Percentiles rank a stretch among this genome's conserved stretches.
These are phyloP conservation scores for Steinernema khuongi DNA, from an alignment of 1,140 invertebrate species.

Conservation along the genomic window DNA sequence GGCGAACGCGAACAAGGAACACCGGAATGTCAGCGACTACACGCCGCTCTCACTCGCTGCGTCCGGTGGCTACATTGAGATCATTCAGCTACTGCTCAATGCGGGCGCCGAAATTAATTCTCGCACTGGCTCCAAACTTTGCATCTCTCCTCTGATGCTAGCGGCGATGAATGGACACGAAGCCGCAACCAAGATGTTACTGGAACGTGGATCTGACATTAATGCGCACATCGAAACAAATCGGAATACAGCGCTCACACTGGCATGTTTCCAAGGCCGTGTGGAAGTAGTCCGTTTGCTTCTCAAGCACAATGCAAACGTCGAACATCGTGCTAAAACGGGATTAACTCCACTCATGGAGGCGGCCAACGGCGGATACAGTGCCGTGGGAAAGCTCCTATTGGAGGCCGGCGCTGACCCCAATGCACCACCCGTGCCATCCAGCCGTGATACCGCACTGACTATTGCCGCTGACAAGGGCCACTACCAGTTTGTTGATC, in stretches of 20 bases:
- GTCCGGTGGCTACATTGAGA: slow-evolving; percentile 95
- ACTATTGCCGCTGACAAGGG: slow-evolving; percentile 99
- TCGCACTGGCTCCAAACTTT: slow-evolving; percentile 65
- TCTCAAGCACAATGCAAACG: slow-evolving; percentile 91
- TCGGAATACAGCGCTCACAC: slow-evolving; percentile 91
- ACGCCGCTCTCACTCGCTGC: slow-evolving; percentile 94
- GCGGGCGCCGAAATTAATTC: slow-evolving; percentile 97
- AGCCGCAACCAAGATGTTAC: slow-evolving; percentile 87
- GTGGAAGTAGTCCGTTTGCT: slow-evolving; percentile 94
- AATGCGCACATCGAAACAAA: slow-evolving; percentile 99
- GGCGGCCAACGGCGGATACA: slow-evolving; percentile 95
- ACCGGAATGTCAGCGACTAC: slow-evolving; percentile 97
- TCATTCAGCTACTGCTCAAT: slow-evolving; percentile 86
- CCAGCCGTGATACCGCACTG: slow-evolving; percentile 90
- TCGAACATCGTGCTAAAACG: slow-evolving; percentile 97
- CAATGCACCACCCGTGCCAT: slow-evolving; percentile 94
- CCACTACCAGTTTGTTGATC: slow-evolving; percentile 89
- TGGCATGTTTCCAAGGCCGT: slow-evolving; percentile 97
- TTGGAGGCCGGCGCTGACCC: slow-evolving; percentile 95
- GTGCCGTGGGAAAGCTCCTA: slow-evolving; percentile 90
- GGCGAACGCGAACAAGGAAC: slow-evolving; percentile 89
- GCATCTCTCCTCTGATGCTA: slow-evolving; percentile 96
- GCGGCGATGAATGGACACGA: slow-evolving; percentile 99
- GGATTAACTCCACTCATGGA: slow-evolving; percentile 98
- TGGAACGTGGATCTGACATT: slow-evolving; percentile 97